phyloP scores from a whole-genome alignment of 2,797 vertebrate genomes.

The Melanotaenia nigrans region DNA sequence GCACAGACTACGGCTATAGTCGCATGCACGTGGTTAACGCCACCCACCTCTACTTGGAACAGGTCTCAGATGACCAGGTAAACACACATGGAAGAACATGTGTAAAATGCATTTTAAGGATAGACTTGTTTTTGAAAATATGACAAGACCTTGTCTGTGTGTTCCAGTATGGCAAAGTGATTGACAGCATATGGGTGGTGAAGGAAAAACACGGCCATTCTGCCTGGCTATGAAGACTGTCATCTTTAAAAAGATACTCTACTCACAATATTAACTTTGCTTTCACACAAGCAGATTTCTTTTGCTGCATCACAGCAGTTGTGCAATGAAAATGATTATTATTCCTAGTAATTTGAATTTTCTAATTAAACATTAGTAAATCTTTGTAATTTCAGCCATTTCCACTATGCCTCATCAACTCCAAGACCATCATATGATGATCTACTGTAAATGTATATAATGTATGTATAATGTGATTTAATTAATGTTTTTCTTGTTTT shows the following conservation, averaged over 20 bases:
- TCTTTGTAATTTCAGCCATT: constrained; percentile 7
- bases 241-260: background rate
- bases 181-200: constrained; percentile 88
- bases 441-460: constrained; percentile 18
- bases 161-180: constrained; percentile 87
- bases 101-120: constrained; percentile 1
- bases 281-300: constrained; percentile 27
- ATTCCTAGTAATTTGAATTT: background rate
- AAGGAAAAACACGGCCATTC: constrained; percentile 81
- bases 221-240: constrained; percentile 78
- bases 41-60: constrained; percentile 89
- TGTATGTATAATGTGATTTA: background rate
- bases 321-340: constrained; percentile 3
- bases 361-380: background rate
- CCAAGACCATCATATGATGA: background rate
- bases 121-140: background rate
- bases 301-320: constrained; percentile 21
- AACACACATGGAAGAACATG: constrained; percentile 26
- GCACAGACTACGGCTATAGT: constrained; percentile 89
- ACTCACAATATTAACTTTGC: constrained; percentile 57
- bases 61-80: constrained; percentile 93
- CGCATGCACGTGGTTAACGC: constrained; percentile 86
- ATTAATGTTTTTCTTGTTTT: constrained; percentile 6
- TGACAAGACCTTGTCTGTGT: constrained; percentile 51
- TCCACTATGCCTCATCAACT: constrained; percentile 12